Base-by-base conservation (phyloP, 2,113 vertebrate species). In the Chionomys nivalis region DNA sequence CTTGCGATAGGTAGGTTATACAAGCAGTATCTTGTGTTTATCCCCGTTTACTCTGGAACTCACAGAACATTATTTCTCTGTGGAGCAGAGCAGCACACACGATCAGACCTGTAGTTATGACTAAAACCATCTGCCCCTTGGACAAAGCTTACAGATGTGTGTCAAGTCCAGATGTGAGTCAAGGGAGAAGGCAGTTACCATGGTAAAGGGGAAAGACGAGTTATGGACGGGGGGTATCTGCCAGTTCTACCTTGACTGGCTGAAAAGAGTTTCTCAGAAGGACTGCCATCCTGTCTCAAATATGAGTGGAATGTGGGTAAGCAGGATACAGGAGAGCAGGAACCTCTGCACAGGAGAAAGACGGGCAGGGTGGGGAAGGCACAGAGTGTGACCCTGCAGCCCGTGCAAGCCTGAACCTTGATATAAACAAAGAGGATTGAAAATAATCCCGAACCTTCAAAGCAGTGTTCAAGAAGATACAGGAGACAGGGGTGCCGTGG, bases 31-130 rank as follows among this genome's bases (percentile, higher is more conserved):
- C 39, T 92, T 95, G 47, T 86, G 75, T 49, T 85, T 26, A 90
- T 87, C 87, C 55, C 28, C 70, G 65, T 61, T 81, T 23, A 93
- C 78, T 93, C 75, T 65, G 44, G 63, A 47, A 52, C 39, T 90
- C 83, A 75, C 68, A 66, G 91, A 86, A 79, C 42, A 81, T 77
- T 82, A 78, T 97, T 88, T 83, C 76, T 90, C 93, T 93, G 33
- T 42, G 89, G 82, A 91, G 89, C 70, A 81, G 0, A 83, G 68
- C 21, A 87, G 16, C 26, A n/a, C 55, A 85, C 47, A 70, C 39
- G 72, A n/a, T 4, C 85, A 31, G 70, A 85, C 17, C 89, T 66
- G 66, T n/a, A 55, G 24, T 92, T 72, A 88, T 31, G n/a, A 90
- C 61, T 79, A 33, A 19, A n/a, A 85, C n/a, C 21, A n/a, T 49